Percentiles rank a stretch among this genome's conserved stretches.
Conservation (phyloP, 2,797 vertebrate genomes). For the Galaxias olidus region DNA sequence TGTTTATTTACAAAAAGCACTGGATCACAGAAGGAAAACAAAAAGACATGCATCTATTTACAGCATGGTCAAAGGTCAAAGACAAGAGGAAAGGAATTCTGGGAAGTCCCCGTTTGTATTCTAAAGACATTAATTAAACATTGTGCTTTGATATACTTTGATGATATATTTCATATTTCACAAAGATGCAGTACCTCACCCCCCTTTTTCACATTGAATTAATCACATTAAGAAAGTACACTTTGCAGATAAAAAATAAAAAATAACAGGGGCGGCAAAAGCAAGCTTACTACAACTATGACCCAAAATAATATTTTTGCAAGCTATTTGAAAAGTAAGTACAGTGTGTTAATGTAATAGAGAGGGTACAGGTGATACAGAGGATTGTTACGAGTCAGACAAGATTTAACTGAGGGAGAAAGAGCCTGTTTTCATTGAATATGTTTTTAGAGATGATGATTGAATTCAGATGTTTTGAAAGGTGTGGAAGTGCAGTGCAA, state of each 20-base stretch:
- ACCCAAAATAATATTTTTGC: constrained; percentile 35
- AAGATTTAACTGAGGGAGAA: constrained; percentile 38
- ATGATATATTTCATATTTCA: constrained; percentile 82
- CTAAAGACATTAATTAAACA: constrained; percentile 80
- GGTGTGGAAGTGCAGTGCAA: constrained; percentile 16
- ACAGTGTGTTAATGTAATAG: constrained; percentile 34
- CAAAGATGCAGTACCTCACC: constrained; percentile 75
- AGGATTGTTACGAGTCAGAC: constrained; percentile 28
- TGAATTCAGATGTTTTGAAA: constrained; percentile 47
- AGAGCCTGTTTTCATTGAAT: constrained; percentile 34
- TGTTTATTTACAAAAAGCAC: constrained; percentile 85
- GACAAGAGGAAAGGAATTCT: constrained; percentile 42
- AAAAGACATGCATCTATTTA: constrained; percentile 80
- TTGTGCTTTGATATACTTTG: constrained; percentile 85
- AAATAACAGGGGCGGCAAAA: constrained; percentile 48
- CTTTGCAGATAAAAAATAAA: constrained; percentile 47
- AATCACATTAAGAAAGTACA: constrained; percentile 67
- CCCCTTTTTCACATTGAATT: constrained; percentile 68
- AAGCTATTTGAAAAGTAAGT: constrained; percentile 43
- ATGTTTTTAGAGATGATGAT: constrained; percentile 38
- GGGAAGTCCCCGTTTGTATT: constrained; percentile 42
- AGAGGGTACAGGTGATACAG: constrained; percentile 18
- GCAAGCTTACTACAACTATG: constrained; percentile 59
- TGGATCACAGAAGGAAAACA: constrained; percentile 75
- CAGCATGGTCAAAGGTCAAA: constrained; percentile 77